These are phyloP conservation scores for Stegophylla sp. DNA, from an alignment of 2,888 invertebrate genomes.

Conservation along the genomic window DNA sequence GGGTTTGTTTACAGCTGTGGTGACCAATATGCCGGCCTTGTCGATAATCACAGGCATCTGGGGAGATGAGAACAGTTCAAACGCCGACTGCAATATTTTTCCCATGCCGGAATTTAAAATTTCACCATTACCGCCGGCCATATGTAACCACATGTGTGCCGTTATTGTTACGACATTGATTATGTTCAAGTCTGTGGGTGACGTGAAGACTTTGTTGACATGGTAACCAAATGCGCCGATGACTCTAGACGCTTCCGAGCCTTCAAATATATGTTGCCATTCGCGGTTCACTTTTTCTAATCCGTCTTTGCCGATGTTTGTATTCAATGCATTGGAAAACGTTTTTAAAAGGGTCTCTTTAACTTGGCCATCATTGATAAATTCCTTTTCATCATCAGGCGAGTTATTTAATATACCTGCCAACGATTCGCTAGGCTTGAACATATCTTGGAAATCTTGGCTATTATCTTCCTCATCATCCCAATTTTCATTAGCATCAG, in stretches of 20 bases:
- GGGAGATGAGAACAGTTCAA: conserved; percentile 62
- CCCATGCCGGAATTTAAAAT: conserved; percentile 50
- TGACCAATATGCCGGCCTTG: neutral
- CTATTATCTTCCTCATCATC: no score
- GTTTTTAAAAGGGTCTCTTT: neutral
- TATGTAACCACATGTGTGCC: neutral
- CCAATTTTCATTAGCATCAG: no score
- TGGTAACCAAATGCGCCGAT: neutral
- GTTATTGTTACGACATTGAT: neutral
- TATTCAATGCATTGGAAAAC: neutral
- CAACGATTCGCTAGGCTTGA: neutral
- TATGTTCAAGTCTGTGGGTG: neutral
- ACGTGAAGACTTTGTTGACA: neutral
- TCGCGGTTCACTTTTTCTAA: fast-evolving
- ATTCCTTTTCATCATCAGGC: neutral
- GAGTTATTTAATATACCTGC: neutral
- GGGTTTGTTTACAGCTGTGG: neutral
- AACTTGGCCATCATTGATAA: neutral
- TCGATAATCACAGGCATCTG: neutral
- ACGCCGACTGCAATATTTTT: conserved; percentile 10
- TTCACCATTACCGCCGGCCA: conserved; percentile 5
- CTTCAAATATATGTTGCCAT: neutral
- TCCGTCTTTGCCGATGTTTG: neutral
- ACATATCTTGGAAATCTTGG: no score
- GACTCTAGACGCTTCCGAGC: neutral